phyloP scores from a whole-genome alignment of 2,797 vertebrate genomes.

The Pangasius krempfi region DNA sequence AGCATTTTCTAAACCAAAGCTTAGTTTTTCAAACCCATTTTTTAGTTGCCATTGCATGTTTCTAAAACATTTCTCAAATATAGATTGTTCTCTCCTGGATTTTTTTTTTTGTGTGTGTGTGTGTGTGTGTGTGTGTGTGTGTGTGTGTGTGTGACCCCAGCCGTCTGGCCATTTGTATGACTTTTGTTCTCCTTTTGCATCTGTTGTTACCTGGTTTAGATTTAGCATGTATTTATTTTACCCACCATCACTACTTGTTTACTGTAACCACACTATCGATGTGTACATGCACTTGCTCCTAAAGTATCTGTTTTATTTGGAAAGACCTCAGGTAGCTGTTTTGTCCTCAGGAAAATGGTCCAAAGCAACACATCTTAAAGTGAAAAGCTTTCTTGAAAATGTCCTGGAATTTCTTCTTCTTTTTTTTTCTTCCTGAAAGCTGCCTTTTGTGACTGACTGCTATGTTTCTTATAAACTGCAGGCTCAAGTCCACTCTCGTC shows the following conservation, averaged over 20 bases:
- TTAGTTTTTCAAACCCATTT: not conserved
- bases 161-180: not conserved
- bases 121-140: too few species aligned
- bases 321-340: too few species aligned
- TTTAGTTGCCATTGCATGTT: not conserved
- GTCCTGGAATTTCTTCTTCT: too few species aligned
- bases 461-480: conserved; percentile 29
- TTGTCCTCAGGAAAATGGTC: not conserved
- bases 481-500: conserved; percentile 56
- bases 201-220: not conserved
- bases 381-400: not conserved
- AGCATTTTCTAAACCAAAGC: not conserved
- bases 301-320: not conserved
- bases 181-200: not conserved
- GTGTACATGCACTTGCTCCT: not conserved
- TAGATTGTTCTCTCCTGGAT: not conserved
- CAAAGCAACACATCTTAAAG: not conserved
- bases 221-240: not conserved
- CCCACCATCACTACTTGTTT: too few species aligned
- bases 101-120: not conserved
- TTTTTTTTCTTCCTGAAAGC: too few species aligned
- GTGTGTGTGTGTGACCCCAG: too few species aligned
- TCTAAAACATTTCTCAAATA: not conserved
- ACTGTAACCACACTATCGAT: not conserved
- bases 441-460: not conserved